Base-by-base conservation (phyloP, 2,888 invertebrate genomes). In the Pogonocherus hispidulus region DNA sequence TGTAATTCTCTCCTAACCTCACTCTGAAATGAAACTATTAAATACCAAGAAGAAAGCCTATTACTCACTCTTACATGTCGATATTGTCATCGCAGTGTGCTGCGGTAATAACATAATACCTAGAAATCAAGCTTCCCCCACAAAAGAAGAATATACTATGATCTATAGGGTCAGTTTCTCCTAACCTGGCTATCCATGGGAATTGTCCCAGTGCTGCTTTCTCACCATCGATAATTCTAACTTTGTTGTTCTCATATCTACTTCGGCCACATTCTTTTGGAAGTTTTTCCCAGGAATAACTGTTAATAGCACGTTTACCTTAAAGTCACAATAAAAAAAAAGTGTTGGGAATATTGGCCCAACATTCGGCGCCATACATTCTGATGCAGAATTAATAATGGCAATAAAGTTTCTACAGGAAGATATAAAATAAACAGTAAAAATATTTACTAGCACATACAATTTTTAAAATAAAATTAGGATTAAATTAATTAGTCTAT, bases 171-270 rank as follows among this genome's bases (percentile, higher is more conserved):
- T 1, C 0, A 6, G 14, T n/a, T 56, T 76, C 86, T 78, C 89
- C 91, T 6, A 91, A 84, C 16, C 89, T 85, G 0, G 85, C 88
- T 19, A 91, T 86, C 91, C 91, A 91, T 1, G 91, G 91, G 80
- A 88, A 91, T 75, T 90, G 88, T 0, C 90, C 91, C 2, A 91
- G 4, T 8, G 20, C 14, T 5, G 57, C 64, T 8, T 5, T 11
- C 2, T 64, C 44, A 1, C 64, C 64, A 5, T 41, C 41, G 5
- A 41, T 41, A 14, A 41, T 41, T 11, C 51, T 27, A 9, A 49
- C n/a, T 51, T 37, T 56, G 18, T 47, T 14, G 9, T 49, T 14
- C n/a, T n/a, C 3, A 3, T 11, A 9, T 37, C 5, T 37, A 2
- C 14, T 44, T 20, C 9, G 18, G 11, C 64, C 64, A 37, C 64